A percentile compares a stretch with the other conserved stretches of the same genome.
Conservation (phyloP, 2,113 vertebrate genomes). For the Prionailurus viverrinus region DNA sequence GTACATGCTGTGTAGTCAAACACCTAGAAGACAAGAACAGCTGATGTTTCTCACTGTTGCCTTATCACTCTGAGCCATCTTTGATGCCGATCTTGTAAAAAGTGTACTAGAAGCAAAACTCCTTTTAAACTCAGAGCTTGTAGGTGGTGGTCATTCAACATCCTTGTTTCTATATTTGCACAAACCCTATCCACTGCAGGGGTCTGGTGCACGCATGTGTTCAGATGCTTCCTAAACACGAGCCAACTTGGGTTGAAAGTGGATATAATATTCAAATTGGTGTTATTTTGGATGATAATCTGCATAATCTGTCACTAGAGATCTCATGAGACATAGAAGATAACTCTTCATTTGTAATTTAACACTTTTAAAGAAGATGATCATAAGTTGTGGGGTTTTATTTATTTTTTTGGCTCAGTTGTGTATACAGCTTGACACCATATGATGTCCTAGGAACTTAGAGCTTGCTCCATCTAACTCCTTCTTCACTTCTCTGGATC, state of each 20-base stretch:
- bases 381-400: background rate
- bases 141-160: conserved; percentile 43
- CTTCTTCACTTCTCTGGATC: conserved; percentile 54
- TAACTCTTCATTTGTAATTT: conserved; percentile 53
- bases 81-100: conserved; percentile 62
- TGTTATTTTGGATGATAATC: conserved; percentile 50
- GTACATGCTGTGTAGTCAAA: background rate
- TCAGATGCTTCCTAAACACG: conserved; percentile 57
- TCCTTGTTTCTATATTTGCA: conserved; percentile 66
- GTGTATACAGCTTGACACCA: background rate
- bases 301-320: background rate
- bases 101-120: conserved; percentile 60
- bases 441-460: conserved; percentile 42
- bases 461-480: background rate
- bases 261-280: conserved; percentile 15
- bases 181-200: background rate
- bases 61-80: conserved; percentile 82
- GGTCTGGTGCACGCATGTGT: background rate
- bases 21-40: conserved; percentile 58
- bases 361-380: conserved; percentile 15
- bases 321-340: conserved; percentile 4
- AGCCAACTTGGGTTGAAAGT: conserved; percentile 35
- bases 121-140: conserved; percentile 64
- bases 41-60: conserved; percentile 78
- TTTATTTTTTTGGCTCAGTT: background rate